These are phyloP conservation scores for Carlito syrichta DNA, from an alignment of 2,113 vertebrate genomes.

Conservation along the genomic window DNA sequence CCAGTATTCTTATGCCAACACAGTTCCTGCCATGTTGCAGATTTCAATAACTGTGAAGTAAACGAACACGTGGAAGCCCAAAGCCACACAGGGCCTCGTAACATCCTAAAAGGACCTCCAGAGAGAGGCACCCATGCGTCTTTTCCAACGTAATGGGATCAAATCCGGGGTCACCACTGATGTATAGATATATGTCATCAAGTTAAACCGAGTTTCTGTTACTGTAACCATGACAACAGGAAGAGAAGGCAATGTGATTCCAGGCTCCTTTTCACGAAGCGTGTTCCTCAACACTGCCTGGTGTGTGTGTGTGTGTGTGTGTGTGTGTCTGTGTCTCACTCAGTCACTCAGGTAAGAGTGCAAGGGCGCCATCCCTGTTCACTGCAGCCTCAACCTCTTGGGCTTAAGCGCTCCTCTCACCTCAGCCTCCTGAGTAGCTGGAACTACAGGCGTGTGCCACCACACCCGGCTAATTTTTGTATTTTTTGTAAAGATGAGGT, in stretches of 20 bases:
- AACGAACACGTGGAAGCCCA: not conserved
- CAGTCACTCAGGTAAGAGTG: too few species aligned
- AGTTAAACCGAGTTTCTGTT: slow-evolving; percentile 53
- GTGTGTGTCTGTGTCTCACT: too few species aligned
- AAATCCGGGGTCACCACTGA: slow-evolving; percentile 40
- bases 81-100: not conserved
- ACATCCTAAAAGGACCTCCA: not conserved
- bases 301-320: too few species aligned
- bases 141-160: slow-evolving; percentile 44
- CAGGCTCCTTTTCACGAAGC: not conserved
- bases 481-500: too few species aligned
- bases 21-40: not conserved
- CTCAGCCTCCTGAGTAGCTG: too few species aligned
- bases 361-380: too few species aligned
- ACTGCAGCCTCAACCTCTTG: too few species aligned
- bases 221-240: slow-evolving; percentile 66
- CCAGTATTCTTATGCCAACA: not conserved
- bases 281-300: too few species aligned
- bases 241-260: not conserved
- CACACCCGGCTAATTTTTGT: too few species aligned
- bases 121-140: not conserved
- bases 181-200: slow-evolving; percentile 48
- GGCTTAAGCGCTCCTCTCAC: too few species aligned
- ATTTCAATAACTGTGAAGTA: not conserved
- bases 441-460: too few species aligned